Base-by-base conservation (phyloP, 2,113 vertebrate genomes). In the Coryphaenoides rupestris region DNA sequence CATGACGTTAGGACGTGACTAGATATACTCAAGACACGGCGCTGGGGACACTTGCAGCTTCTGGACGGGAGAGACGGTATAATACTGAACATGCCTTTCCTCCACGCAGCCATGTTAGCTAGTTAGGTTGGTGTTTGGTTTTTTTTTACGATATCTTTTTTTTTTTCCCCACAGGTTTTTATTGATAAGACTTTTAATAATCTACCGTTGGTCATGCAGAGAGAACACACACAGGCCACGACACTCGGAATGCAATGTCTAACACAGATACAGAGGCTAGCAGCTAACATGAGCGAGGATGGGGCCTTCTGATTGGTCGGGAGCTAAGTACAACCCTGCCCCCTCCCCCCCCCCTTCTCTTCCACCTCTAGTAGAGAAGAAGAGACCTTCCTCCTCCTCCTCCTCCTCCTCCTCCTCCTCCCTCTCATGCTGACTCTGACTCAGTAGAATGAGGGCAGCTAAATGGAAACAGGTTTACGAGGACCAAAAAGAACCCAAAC, bases 191-290 rank as follows among this genome's bases (percentile, higher is more conserved):
- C 92, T 92, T n/a, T 94, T 97, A 95, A 95, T 40, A 93, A 91
- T 94, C 95, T 98, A 98, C 93, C 93, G 93, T 94, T 93, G 90
- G 89, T 95, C 97, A 99, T 98, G 97, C 97, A 98, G 94, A 97
- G n/a, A n/a, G n/a, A n/a, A 91, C 94, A 95, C 95, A 91, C 93
- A 97, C 96, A 96, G 93, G 92, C 94, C 94, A 98, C 96, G 87
- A 92, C 94, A 99, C 95, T 95, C 92, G 94, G 93, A 96, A 95
- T 98, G 95, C 95, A 98, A 94, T 95, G 95, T 92, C 93, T 94
- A 94, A 93, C 94, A 94, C 93, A 92, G 91, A 93, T 92, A 96
- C 92, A 93, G 92, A 94, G 92, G 95, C 92, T 93, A 50, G n/a
- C n/a, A n/a, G 47, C 47, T 50, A 50, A 96, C 33, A 40, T 40